Base-by-base conservation (phyloP, 1,140 invertebrate species). In the Drosophila carrolli region DNA sequence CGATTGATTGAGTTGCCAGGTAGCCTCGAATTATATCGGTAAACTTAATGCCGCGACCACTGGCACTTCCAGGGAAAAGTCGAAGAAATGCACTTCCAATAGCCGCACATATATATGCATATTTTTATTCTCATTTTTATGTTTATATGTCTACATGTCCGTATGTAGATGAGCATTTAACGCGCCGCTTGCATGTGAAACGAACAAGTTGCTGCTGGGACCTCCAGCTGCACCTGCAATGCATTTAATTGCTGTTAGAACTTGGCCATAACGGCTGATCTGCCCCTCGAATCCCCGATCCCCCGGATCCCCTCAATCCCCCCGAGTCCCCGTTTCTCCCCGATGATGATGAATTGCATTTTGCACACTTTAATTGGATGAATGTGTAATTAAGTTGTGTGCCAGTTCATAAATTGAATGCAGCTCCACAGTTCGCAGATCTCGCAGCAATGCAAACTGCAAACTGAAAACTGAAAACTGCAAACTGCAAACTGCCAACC, bases 301-400 rank as follows among this genome's bases (percentile, higher is more conserved):
- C 5, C 29, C 27, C 23, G 27, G 1, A 8, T 29, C 43, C 40
- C 41, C 27, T 5, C 7, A 5, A 16, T 29, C n/a, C 50, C 14
- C 6, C 38, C 4, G 5, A 0, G 1, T 3, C 46, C 46, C 11
- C 3, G 1, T 4, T 3, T 5, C 43, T 16, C 29, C 19, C 54
- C 76, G 75, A 67, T 78, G 83, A 84, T 84, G 81, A 88, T 88
- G 84, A 88, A 88, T 88, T 88, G 84, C 84, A 84, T 88, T 85
- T 89, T 88, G 84, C 84, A 89, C 80, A 89, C 80, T 88, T 89
- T 89, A 88, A 88, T 88, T 88, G 84, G 84, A 88, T 63, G 84
- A 89, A 89, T 78, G 82, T 86, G 82, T 88, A 88, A 88, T 88
- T 88, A 88, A 88, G 84, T 88, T 88, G 84, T 88, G 83, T 61